Base-by-base conservation (phyloP, 53 echinoderm and acorn worm genomes). In the Mesocentrotus franciscanus region DNA sequence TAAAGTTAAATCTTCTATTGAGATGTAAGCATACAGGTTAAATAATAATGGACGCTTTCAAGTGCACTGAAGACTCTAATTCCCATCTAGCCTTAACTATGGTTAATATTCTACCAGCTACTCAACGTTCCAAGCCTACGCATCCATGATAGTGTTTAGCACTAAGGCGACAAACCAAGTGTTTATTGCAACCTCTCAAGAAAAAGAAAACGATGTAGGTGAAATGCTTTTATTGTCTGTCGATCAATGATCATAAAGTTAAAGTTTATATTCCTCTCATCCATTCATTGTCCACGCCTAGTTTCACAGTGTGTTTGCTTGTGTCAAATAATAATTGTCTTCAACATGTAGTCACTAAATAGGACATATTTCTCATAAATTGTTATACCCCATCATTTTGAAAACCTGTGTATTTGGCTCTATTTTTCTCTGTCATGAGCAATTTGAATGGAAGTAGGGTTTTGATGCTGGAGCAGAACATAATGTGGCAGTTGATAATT, bases 111-210 rank as follows among this genome's bases (percentile, higher is more conserved):
- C 24, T 76, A 76, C 76, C 32, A 24, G 76, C 76, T 76, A 15
- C 76, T 76, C 76, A 76, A 76, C 10, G 11, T 24, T 33, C 33
- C 33, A 76, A 76, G 33, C 30, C 76, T 3, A 76, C 33, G 76
- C 30, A 76, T 76, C 76, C 9, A 33, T 76, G 76, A 34, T 34
- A 76, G 34, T 76, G 76, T 76, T 24, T 32, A 34, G 76, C 33
- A 30, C 33, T 22, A 76, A 30, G 30, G 76, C 33, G 76, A 32
- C 32, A 22, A 30, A 76, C 33, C 76, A 70, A 74, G 74, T 74
- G 74, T 30, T 76, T 32, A 76, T 76, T 76, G 76, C 30, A 76
- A 76, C 76, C 76, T 76, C 76, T 76, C 76, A 76, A 70, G 26
- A 70, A 15, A 34, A 76, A 14, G 26, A 5, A 18, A 18, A 18